Evolutionary conservation across 2,113 vertebrate genomes (phyloP), one percentile per base, ranked within the genome.

Genomic region (Thalassoma bifasciatum): DNA sequence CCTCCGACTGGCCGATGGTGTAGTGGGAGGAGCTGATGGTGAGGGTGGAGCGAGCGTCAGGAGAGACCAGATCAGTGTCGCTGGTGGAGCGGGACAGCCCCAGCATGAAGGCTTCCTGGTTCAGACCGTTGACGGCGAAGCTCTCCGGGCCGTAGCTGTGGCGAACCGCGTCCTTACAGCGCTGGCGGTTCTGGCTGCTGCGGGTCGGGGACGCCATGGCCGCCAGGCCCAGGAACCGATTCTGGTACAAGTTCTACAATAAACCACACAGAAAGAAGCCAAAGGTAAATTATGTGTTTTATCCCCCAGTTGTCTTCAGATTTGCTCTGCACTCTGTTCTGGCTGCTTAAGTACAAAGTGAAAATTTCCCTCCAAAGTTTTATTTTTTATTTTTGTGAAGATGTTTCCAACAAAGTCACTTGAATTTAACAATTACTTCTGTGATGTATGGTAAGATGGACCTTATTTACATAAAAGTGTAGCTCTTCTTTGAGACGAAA

Each of bases 191-290:
- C 88, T 96, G 96, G 21, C 95, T 95, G 81, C 92, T 96, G 88
- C 97, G 95, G 22, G 96, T 96, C 23, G 98, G 98, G 47, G 98
- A 98, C 0, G 98, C 96, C 97, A 99, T 99, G 82, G 97, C 95
- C 54, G 96, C 96, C 95, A 98, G 95, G 84, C 96, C 95, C 82
- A 99, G 91, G 88, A 99, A 95, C 92, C 97, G 95, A 94, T 96
- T 98, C 92, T 99, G 98, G 95, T 99, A 98, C 89, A 99, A 94
- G 95, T 97, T 99, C 98, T 99, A 91, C 13, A 84, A 79, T 1
- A 17, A 75, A 61, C 79, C 2, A 53, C 8, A 52, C 0, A 26
- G 5, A 6, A 14, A 36, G 8, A 56, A 17, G 26, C 3, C 10
- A 50, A 49, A 42, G 0, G 3, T 8, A 2, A 57, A 19, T 30